Percentiles rank a stretch among this genome's conserved stretches.
Evolutionary conservation across 1,140 invertebrate species (phyloP).

Genomic region (Lamellibrachia luymesi): DNA sequence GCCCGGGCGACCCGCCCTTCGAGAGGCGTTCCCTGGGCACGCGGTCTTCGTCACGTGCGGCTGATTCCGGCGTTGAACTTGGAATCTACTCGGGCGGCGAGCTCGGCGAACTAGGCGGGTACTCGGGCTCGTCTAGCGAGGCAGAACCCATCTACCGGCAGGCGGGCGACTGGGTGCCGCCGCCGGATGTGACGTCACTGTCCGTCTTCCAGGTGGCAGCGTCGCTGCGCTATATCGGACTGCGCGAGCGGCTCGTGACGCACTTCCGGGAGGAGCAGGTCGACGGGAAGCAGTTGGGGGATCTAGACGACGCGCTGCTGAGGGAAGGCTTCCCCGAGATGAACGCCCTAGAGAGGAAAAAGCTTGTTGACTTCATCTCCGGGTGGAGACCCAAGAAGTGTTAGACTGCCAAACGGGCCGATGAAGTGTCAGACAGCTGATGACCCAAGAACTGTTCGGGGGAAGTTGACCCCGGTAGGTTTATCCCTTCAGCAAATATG

Average conservation of each 20-base stretch:
- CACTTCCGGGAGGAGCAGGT: conserved; percentile 51
- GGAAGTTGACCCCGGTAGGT: not conserved
- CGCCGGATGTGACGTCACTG: conserved; percentile 38
- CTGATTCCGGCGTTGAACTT: not conserved
- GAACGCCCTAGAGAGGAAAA: conserved; percentile 51
- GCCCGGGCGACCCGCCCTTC: not conserved
- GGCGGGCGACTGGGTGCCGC: conserved; percentile 38
- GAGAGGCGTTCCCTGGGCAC: not conserved
- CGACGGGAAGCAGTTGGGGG: conserved; percentile 47
- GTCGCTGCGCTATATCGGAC: conserved; percentile 50
- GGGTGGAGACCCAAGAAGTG: conserved; percentile 48
- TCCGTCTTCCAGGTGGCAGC: conserved; percentile 46
- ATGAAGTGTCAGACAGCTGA: not conserved
- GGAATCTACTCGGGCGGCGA: not conserved
- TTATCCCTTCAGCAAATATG: not conserved
- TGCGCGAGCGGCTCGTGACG: conserved; percentile 50
- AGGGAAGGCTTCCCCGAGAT: conserved; percentile 52
- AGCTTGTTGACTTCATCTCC: conserved; percentile 50
- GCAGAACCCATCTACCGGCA: not conserved
- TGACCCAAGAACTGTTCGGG: not conserved
- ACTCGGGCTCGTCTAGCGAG: not conserved
- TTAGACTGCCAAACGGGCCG: not conserved
- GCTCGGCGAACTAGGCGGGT: not conserved
- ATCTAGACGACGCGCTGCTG: conserved; percentile 45
- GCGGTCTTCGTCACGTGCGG: not conserved